Base-by-base conservation (phyloP, 92 coral and sea anemone species). In the Porites lobata region DNA sequence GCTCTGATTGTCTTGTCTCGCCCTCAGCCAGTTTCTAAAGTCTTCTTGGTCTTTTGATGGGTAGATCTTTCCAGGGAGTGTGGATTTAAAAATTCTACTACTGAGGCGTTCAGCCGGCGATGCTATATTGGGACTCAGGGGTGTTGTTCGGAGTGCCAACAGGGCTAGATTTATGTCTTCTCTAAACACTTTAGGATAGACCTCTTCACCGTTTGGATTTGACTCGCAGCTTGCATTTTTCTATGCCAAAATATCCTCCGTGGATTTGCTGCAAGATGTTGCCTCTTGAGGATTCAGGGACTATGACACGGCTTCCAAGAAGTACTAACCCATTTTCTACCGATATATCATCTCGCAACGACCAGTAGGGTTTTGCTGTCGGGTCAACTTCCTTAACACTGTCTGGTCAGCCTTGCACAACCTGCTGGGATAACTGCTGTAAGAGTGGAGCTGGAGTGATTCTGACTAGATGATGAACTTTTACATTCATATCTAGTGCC, bases 81-180 rank as follows among this genome's bases (percentile, higher is more conserved):
- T 91, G 79, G 71, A 38, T 20, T 91, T 75, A 19, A 75, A n/a
- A 18, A 65, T 15, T 72, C 85, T 47, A 56, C 73, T 77, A 80
- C 62, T 68, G 9, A 83, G 79, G 56, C 76, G 59, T 54, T 83
- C 79, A 50, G 89, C 89, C 18, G 80, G 89, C 9, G 89, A 84
- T 72, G 63, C 66, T 21, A 79, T 26, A 20, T 72, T 90, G 47
- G 79, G 59, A 47, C 88, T 78, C 22, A 79, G 58, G 21, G 89
- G 85, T 51, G 85, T 86, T 66, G 94, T 86, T 22, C 94, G 76
- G 6, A 53, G 57, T 69, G 87, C 78, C 61, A 91, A 66, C 67
- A 91, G 86, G 76, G 85, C 91, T 63, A 91, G 82, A 70, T 80
- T 50, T 17, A 72, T 84, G 81, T 90, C 91, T 6, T 51, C 76